Base-by-base conservation (phyloP, 2,797 vertebrate species). In the Australoheros facetus region DNA sequence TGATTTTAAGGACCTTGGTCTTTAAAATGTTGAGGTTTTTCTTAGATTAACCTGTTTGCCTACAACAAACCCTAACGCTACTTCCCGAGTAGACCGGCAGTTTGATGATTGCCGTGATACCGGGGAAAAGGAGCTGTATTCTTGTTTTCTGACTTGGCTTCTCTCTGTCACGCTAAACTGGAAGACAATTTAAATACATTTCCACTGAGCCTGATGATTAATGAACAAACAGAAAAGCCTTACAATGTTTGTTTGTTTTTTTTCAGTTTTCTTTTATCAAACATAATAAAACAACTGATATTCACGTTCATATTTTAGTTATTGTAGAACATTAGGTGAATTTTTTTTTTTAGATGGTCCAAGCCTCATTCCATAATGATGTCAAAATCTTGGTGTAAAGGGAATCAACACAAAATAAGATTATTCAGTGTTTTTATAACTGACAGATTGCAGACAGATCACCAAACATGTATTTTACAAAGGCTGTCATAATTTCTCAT, bases 341-440 rank as follows among this genome's bases (percentile, higher is more conserved):
- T 56, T 34, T 28, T 59, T 72, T 75, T 1, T 64, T 64, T 45
- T 26, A 39, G 28, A 39, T 7, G 5, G 39, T 73, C 23, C 19
- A 21, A 59, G 30, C 54, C 73, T 71, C 58, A 8, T 62, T 80
- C 37, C 39, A 70, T 53, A 23, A 66, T 54, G 19, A 71, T 57
- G 45, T 71, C 28, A 56, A 6, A 69, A 39, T 56, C 45, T 42
- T 56, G 42, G 60, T 71, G 85, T 26, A 77, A 89, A 85, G 64
- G 79, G 82, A 91, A 62, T 3, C 57, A 55, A 56, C 28, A 14
- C 30, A 9, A 77, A 72, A 3, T 16, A 48, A 39, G 16, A 7
- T 73, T 13, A 17, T 69, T 75, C 12, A 69, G 59, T 55, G 42
- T 71, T 80, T 78, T 30, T 12, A 37, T 62, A 9, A 77, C 13